Evolutionary conservation across 2,113 vertebrate genomes (phyloP).

Genomic region (Thunnus maccoyii): DNA sequence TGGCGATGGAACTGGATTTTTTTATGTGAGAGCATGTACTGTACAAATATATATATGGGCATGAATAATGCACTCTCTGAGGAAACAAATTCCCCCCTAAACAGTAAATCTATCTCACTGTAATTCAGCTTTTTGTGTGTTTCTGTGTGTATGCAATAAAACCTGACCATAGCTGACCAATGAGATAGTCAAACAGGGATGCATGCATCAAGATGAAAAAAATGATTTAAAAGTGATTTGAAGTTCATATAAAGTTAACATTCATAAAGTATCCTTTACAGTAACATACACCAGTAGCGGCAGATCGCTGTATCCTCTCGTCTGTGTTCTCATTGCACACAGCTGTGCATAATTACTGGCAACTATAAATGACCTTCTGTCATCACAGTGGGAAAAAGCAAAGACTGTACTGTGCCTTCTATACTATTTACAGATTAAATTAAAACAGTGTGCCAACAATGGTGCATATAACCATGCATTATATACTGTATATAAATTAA

Average conservation of each 20-base stretch:
- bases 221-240: neutral
- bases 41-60: too few relatives aligned
- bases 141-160: neutral
- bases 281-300: neutral
- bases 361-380: constrained; percentile 24
- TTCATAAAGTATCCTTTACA: neutral
- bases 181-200: neutral
- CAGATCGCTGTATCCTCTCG: constrained; percentile 2
- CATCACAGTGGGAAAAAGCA: constrained; percentile 16
- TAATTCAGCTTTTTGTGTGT: neutral
- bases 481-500: neutral
- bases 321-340: constrained; percentile 16
- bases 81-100: too few relatives aligned
- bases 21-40: too few relatives aligned
- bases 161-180: neutral
- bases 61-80: too few relatives aligned
- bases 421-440: neutral
- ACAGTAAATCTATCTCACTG: too few relatives aligned
- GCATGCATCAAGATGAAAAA: neutral
- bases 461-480: neutral
- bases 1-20: too few relatives aligned
- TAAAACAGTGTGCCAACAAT: neutral
- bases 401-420: neutral
- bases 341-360: constrained; percentile 31
- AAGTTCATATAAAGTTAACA: neutral